Conservation (phyloP, 2,113 vertebrate species). For the Mesembrinibis cayennensis region DNA sequence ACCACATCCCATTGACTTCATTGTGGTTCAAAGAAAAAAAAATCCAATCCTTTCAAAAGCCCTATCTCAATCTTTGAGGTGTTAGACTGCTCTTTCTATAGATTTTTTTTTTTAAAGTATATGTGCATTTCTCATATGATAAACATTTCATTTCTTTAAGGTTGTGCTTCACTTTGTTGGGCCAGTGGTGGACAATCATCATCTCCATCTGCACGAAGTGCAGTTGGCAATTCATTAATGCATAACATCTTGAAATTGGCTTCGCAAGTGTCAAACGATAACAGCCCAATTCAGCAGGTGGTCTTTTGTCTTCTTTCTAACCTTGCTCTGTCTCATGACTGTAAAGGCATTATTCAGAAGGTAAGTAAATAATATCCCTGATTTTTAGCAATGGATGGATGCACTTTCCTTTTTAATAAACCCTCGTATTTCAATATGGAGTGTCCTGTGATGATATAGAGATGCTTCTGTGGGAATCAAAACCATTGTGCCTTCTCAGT, state of each 20-base stretch:
- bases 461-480: not conserved
- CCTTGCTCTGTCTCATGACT: constrained; percentile 88
- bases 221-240: constrained; percentile 80
- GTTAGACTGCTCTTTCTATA: not conserved
- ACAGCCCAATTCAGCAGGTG: constrained; percentile 76
- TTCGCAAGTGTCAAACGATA: constrained; percentile 78
- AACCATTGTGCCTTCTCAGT: not conserved
- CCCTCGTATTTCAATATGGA: not conserved
- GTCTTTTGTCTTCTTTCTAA: constrained; percentile 89
- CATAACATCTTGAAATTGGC: constrained; percentile 86
- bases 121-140: not conserved
- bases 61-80: not conserved
- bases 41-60: not conserved
- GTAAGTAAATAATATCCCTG: constrained; percentile 69
- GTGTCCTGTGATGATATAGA: not conserved
- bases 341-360: constrained; percentile 90
- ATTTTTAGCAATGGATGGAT: not conserved
- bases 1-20: not conserved
- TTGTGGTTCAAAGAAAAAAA: not conserved
- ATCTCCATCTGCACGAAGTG: constrained; percentile 17
- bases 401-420: not conserved
- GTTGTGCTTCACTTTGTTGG: constrained; percentile 86
- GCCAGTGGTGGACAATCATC: constrained; percentile 61
- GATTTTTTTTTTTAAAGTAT: not conserved
- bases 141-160: constrained; percentile 69